These are phyloP conservation scores for Kryptolebias marmoratus DNA, from an alignment of 2,113 vertebrate species.

Conservation along the genomic window DNA sequence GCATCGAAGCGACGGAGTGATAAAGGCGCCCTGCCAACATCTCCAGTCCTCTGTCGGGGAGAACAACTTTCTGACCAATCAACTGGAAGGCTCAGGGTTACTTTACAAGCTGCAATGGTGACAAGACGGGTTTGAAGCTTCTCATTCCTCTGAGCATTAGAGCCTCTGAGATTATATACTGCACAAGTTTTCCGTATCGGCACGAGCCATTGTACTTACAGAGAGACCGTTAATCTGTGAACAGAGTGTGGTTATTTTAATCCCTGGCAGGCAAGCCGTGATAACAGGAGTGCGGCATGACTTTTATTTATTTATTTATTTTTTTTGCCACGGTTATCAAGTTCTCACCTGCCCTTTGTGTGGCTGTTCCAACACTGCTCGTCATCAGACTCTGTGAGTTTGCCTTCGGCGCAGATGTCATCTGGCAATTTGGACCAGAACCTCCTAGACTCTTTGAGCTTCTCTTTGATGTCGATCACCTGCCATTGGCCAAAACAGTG, in stretches of 20 bases:
- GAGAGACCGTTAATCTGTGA: constrained; percentile 61
- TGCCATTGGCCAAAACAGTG: constrained; percentile 73
- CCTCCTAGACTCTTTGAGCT: constrained; percentile 91
- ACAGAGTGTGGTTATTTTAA: constrained; percentile 68
- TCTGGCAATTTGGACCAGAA: constrained; percentile 94
- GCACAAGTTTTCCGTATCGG: constrained; percentile 55
- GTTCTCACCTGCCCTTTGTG: constrained; percentile 91
- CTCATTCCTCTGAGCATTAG: constrained; percentile 47
- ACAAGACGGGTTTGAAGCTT: constrained; percentile 54
- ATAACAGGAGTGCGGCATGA: constrained; percentile 47
- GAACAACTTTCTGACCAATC: constrained; percentile 40
- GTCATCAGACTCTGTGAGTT: constrained; percentile 84
- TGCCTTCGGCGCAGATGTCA: constrained; percentile 88
- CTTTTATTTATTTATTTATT: constrained; percentile 2
- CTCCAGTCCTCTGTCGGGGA: constrained; percentile 50
- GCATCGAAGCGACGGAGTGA: constrained; percentile 28
- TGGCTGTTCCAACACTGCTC: constrained; percentile 99
- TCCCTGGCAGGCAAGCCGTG: constrained; percentile 62
- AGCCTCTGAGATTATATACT: constrained; percentile 56
- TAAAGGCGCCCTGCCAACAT: constrained; percentile 43
- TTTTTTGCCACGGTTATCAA: constrained; percentile 16
- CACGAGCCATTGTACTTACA: constrained; percentile 52
- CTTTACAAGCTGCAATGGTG: constrained; percentile 37
- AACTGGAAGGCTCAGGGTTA: constrained; percentile 17
- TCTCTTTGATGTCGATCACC: constrained; percentile 96